These are phyloP conservation scores for Echinarachnius parma DNA, from an alignment of 53 echinoderm and acorn worm genomes.

Conservation along the genomic window DNA sequence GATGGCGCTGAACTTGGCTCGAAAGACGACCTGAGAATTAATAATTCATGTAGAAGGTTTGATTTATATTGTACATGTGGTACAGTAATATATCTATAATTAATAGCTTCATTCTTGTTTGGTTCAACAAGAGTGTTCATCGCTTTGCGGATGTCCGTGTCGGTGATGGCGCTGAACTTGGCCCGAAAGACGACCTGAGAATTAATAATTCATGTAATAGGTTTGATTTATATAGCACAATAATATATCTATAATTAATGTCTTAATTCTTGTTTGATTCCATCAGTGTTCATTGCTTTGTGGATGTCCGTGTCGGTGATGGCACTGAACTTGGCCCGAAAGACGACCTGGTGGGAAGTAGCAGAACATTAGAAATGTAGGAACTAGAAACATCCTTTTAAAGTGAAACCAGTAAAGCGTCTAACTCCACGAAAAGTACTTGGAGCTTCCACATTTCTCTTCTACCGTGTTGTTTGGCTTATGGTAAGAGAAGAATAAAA, in stretches of 20 bases:
- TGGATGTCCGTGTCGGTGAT: conserved; percentile 85
- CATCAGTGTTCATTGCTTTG: conserved; percentile 77
- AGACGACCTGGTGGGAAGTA: conserved; percentile 57
- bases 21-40: conserved; percentile 55
- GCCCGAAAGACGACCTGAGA: conserved; percentile 70
- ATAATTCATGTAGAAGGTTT: background rate
- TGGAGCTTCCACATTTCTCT: too few species aligned
- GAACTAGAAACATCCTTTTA: too few species aligned
- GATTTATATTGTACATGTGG: background rate
- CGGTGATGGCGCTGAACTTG: conserved; percentile 86
- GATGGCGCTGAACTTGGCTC: conserved; percentile 90
- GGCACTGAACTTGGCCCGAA: conserved; percentile 85
- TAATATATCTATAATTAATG: too few species aligned
- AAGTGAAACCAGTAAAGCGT: too few species aligned
- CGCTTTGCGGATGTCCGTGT: conserved; percentile 68
- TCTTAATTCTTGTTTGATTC: too few species aligned
- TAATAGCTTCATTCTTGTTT: conserved; percentile 77
- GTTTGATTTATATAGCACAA: too few species aligned
- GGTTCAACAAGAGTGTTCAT: conserved; percentile 68
- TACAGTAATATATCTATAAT: too few species aligned
- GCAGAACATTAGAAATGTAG: too few species aligned
- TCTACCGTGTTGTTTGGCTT: too few species aligned
- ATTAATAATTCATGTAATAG: too few species aligned
- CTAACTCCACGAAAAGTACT: too few species aligned
- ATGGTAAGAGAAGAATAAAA: too few species aligned